Percentiles rank a stretch among this genome's conserved stretches.
Conservation (phyloP, 1,140 invertebrate genomes). For the Homarus americanus region DNA sequence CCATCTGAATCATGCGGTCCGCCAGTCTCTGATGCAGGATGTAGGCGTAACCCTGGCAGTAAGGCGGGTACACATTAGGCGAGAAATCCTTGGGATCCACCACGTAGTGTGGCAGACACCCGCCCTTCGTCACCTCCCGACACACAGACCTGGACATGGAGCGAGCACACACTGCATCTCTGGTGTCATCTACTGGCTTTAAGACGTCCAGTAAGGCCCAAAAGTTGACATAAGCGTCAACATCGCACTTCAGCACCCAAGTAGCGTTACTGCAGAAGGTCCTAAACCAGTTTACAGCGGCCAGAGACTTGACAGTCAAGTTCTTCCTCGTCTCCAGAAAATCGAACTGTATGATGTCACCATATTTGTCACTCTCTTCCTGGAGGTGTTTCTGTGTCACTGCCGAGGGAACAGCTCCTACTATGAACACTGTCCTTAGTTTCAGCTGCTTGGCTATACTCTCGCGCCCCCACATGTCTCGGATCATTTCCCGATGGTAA, state of each 20-base stretch:
- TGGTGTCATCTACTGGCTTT: constrained; percentile 1
- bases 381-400: constrained; percentile 47
- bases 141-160: constrained; percentile 50
- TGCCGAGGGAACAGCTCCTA: constrained; percentile 35
- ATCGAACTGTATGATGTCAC: constrained; percentile 56
- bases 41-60: constrained; percentile 50
- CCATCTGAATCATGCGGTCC: constrained; percentile 44
- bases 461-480: constrained; percentile 49
- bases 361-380: constrained; percentile 49
- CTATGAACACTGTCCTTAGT: constrained; percentile 51
- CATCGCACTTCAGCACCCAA: constrained; percentile 55
- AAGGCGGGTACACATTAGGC: constrained; percentile 22
- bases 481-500: constrained; percentile 46
- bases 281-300: constrained; percentile 46
- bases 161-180: constrained; percentile 42
- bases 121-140: constrained; percentile 19
- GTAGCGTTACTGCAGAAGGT: constrained; percentile 51
- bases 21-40: constrained; percentile 34
- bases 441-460: constrained; percentile 14
- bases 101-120: constrained; percentile 46
- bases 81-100: constrained; percentile 37
- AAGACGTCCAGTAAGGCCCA: constrained; percentile 49
- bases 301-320: constrained; percentile 52
- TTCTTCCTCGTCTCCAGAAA: constrained; percentile 58
- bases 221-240: constrained; percentile 55